These are phyloP conservation scores for Anticlea derivata DNA, from an alignment of 2,888 invertebrate genomes.

Conservation along the genomic window DNA sequence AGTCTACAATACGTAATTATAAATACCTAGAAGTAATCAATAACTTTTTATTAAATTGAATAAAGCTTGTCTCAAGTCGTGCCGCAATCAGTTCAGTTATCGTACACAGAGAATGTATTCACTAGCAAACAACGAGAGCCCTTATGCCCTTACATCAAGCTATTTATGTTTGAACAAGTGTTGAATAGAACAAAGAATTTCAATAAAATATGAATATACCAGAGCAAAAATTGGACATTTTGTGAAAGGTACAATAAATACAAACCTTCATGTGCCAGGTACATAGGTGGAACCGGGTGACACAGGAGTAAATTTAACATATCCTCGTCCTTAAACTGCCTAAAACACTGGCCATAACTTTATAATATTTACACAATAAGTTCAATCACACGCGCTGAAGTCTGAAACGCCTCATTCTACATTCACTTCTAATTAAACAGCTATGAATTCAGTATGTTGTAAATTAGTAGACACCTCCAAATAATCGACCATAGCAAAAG, in stretches of 20 bases:
- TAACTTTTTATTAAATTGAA: no score
- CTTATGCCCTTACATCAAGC: slow-evolving; percentile 51
- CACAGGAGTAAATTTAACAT: slow-evolving; percentile 75
- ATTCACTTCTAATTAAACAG: slow-evolving; percentile 58
- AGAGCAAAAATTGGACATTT: slow-evolving; percentile 1
- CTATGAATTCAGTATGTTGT: slow-evolving; percentile 45
- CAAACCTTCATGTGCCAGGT: slow-evolving; percentile 71
- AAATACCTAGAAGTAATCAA: no score
- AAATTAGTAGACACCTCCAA: slow-evolving; percentile 55
- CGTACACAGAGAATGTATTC: slow-evolving; percentile 30
- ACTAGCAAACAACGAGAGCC: slow-evolving; percentile 50
- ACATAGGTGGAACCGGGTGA: slow-evolving; percentile 78
- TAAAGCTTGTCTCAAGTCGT: not conserved
- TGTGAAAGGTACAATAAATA: slow-evolving; percentile 19
- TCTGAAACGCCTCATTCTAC: slow-evolving; percentile 52
- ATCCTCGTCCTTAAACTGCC: slow-evolving; percentile 73
- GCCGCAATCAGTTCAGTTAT: slow-evolving; percentile 11
- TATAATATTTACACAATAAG: slow-evolving; percentile 45
- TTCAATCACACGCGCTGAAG: slow-evolving; percentile 43
- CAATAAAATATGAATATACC: slow-evolving; percentile 6
- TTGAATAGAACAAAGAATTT: slow-evolving; percentile 20
- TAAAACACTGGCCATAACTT: slow-evolving; percentile 67
- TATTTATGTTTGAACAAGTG: slow-evolving; percentile 47
- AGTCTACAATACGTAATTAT: no score
- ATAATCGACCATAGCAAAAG: slow-evolving; percentile 56